Base-by-base conservation (phyloP, 2,888 invertebrate genomes). In the Cantharis nigra region DNA sequence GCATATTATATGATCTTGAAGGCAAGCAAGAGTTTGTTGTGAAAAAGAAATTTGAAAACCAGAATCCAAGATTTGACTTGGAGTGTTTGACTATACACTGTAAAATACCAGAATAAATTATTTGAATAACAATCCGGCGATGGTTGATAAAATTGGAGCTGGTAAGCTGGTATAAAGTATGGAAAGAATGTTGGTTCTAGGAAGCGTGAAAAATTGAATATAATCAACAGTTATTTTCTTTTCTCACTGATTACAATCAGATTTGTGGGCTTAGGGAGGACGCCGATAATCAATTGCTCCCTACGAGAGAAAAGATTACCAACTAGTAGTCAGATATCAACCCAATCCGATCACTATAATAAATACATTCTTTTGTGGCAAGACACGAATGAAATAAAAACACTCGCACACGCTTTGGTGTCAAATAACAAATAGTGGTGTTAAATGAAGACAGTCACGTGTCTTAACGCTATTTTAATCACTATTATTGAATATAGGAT, bases 331-430 rank as follows among this genome's bases (percentile, higher is more conserved):
- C 83, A 81, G 82, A 83, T 85, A 86, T 85, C 85, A 84, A 83
- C 81, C 83, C 84, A 83, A 84, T 83, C 84, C 83, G 84, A 84
- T 84, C 83, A 82, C 83, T 82, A 80, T 84, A 85, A 85, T 84
- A 83, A 83, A 84, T 84, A 82, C 82, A 81, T 76, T 86, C 84
- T 83, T 85, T 87, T 87, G 86, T 85, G 87, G 87, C 81, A 82
- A 83, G 83, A 84, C 83, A 82, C 85, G 85, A 87, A 88, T 88
- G 86, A 84, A 87, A 88, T 85, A 86, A 87, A 88, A 88, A 88
- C 86, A 88, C 83, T 77, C 83, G 83, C 86, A 85, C 87, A 85
- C 86, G 86, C 82, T 83, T 82, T 79, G 83, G 86, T 84, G 85
- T 88, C 86, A 85, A 85, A 84, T 88, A 85, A 85, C 87, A 84